Evolutionary conservation across 1,140 invertebrate species (phyloP).

Genomic region (Saccostrea echinata): DNA sequence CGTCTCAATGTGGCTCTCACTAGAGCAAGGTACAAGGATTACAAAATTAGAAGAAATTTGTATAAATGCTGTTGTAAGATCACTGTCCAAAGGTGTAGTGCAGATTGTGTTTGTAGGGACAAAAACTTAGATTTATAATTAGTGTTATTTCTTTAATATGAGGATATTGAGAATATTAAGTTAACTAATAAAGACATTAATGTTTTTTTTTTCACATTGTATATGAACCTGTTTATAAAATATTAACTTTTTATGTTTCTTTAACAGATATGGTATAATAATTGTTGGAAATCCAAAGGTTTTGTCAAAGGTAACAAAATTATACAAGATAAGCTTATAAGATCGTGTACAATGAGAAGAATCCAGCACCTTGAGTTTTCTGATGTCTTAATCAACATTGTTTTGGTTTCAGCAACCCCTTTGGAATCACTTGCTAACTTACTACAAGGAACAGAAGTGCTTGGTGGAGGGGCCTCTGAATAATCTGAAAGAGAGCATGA

Average conservation of each 20-base stretch:
- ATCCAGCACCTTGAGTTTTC: not conserved
- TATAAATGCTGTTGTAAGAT: too few species aligned
- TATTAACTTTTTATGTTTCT: not conserved
- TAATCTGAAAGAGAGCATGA: conserved; percentile 97
- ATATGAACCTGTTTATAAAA: too few species aligned
- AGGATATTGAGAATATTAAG: too few species aligned
- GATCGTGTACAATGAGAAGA: not conserved
- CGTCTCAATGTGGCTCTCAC: conserved; percentile 99
- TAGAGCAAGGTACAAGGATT: conserved; percentile 89
- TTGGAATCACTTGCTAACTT: conserved; percentile 98
- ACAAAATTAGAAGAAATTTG: too few species aligned
- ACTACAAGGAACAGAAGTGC: conserved; percentile 98
- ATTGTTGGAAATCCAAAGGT: conserved; percentile 99
- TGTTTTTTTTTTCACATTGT: too few species aligned
- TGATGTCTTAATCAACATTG: not conserved
- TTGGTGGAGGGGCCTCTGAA: conserved; percentile 98
- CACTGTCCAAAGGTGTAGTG: too few species aligned
- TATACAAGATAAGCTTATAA: not conserved
- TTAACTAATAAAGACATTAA: too few species aligned
- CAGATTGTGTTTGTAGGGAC: too few species aligned
- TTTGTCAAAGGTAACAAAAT: conserved; percentile 88
- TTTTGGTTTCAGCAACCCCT: conserved; percentile 88
- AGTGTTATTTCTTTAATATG: too few species aligned
- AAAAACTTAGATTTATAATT: too few species aligned
- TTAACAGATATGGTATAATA: conserved; percentile 89